These are phyloP conservation scores for Enteromius radiatus DNA, from an alignment of 2,797 vertebrate genomes.

Conservation along the genomic window DNA sequence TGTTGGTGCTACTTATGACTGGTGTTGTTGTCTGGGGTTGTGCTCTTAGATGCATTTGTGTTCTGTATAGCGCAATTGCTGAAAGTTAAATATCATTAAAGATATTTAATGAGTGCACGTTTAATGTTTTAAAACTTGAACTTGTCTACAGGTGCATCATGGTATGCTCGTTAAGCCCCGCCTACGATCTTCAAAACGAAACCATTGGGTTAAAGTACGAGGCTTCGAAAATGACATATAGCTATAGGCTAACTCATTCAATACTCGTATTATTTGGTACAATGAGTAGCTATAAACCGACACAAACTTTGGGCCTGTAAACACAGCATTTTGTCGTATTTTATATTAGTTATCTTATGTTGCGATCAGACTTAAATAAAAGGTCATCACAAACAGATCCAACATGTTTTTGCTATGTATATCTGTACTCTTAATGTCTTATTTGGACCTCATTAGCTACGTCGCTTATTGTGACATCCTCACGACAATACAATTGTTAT, in stretches of 20 bases:
- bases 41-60: background rate
- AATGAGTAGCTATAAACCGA: background rate
- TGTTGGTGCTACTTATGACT: background rate
- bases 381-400: background rate
- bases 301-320: background rate
- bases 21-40: background rate
- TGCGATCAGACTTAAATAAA: background rate
- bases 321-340: background rate
- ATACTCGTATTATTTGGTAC: too few species aligned
- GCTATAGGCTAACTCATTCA: background rate
- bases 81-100: background rate
- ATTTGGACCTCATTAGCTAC: background rate
- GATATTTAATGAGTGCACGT: background rate
- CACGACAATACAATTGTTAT: background rate
- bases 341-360: background rate
- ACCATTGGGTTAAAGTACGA: conserved; percentile 33
- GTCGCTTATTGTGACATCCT: background rate
- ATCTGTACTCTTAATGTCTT: background rate
- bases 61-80: background rate
- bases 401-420: background rate
- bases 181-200: conserved; percentile 58
- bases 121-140: conserved; percentile 14
- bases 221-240: background rate
- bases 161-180: conserved; percentile 43
- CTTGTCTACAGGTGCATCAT: conserved; percentile 53